Conservation (phyloP, 2,797 vertebrate genomes). For the Schizopygopsis malacanthus region DNA sequence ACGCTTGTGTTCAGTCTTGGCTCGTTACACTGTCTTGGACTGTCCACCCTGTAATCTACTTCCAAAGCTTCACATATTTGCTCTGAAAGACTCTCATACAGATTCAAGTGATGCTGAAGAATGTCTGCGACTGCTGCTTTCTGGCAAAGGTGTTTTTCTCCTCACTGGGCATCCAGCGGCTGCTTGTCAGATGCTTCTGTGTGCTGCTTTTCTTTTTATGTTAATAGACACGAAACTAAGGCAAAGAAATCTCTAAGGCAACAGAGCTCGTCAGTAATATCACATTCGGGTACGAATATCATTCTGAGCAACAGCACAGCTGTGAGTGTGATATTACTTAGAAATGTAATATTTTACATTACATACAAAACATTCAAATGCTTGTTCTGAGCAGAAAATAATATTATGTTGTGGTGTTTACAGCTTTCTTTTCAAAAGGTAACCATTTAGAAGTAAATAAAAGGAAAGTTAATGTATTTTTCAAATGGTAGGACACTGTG, state of each 20-base stretch:
- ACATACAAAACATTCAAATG: too few relatives aligned
- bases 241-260: too few relatives aligned
- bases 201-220: neutral
- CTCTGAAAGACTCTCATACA: constrained; percentile 25
- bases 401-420: too few relatives aligned
- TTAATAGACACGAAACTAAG: neutral
- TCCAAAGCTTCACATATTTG: constrained; percentile 30
- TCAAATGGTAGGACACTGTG: neutral
- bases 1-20: constrained; percentile 15
- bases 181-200: neutral
- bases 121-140: constrained; percentile 10
- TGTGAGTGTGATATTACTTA: neutral
- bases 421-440: neutral
- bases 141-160: neutral
- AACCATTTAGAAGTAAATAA: neutral
- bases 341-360: neutral
- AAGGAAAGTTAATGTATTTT: neutral
- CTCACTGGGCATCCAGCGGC: neutral
- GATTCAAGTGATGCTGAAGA: constrained; percentile 21
- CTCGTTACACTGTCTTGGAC: neutral
- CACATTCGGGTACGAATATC: neutral
- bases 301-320: neutral
- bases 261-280: too few relatives aligned
- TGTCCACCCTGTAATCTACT: constrained; percentile 24
- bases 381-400: too few relatives aligned